These are phyloP conservation scores for Pelmatolapia mariae DNA, from an alignment of 2,113 vertebrate species.

Conservation along the genomic window DNA sequence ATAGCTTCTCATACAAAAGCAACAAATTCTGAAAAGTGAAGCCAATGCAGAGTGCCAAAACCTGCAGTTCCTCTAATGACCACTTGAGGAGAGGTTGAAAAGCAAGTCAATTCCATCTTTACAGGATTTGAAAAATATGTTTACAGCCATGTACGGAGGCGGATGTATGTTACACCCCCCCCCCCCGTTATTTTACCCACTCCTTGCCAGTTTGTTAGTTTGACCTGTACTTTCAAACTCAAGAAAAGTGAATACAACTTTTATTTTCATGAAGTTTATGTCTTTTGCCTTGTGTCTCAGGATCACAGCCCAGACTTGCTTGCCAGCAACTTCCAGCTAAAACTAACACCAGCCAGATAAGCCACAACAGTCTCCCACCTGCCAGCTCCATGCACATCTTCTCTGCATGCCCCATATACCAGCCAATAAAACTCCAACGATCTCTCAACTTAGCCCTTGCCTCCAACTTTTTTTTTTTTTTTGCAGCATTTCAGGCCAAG, in stretches of 20 bases:
- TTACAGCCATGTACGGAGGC: not conserved
- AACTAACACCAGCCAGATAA: not conserved
- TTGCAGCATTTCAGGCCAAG: not conserved
- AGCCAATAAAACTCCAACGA: not conserved
- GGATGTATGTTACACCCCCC: too few species aligned
- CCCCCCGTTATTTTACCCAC: fast-evolving
- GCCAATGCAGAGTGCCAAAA: not conserved
- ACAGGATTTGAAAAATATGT: not conserved
- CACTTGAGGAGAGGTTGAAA: not conserved
- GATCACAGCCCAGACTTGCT: not conserved
- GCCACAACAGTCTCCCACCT: not conserved
- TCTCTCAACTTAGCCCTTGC: not conserved
- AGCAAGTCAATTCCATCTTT: not conserved
- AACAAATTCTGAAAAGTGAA: not conserved
- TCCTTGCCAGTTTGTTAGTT: not conserved
- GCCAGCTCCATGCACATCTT: not conserved
- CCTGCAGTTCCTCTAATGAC: not conserved
- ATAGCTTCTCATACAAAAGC: not conserved
- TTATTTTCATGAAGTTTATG: not conserved
- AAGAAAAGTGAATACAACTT: not conserved
- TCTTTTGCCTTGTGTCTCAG: not conserved
- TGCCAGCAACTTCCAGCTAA: not conserved
- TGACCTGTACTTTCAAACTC: not conserved
- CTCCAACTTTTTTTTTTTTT: not conserved
- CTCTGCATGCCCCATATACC: not conserved